Conservation (phyloP, 2,888 invertebrate species). For the Anaspis maculata region DNA sequence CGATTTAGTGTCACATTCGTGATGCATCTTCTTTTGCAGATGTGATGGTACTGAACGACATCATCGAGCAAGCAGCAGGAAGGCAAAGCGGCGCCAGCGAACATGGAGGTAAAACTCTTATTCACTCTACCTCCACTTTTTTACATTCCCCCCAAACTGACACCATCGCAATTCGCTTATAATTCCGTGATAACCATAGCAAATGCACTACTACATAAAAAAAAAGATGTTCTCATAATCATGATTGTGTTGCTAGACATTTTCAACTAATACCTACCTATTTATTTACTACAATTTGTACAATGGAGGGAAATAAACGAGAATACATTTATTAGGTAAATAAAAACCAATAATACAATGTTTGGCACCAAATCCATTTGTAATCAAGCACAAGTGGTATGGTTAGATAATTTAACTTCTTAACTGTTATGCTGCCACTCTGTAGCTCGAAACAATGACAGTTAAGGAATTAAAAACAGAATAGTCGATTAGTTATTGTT, state of each 20-base stretch:
- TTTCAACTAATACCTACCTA: slow-evolving; percentile 28
- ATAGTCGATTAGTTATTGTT: too few species aligned
- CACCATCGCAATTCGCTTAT: slow-evolving; percentile 43
- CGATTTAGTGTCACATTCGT: too few species aligned
- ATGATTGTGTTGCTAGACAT: too few species aligned
- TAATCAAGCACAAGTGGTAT: slow-evolving; percentile 28
- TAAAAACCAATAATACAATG: slow-evolving; percentile 21
- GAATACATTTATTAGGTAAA: slow-evolving; percentile 31
- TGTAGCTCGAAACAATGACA: too few species aligned
- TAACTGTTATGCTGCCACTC: too few species aligned
- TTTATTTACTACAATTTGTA: slow-evolving; percentile 28
- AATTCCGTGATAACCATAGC: too few species aligned
- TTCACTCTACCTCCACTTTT: slow-evolving; percentile 15
- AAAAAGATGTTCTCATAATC: too few species aligned
- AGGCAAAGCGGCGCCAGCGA: slow-evolving; percentile 80
- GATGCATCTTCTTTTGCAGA: too few species aligned
- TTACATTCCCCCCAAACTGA: slow-evolving; percentile 23
- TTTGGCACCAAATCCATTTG: slow-evolving; percentile 23
- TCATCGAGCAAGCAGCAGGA: slow-evolving; percentile 91
- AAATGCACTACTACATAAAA: too few species aligned
- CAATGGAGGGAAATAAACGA: slow-evolving; percentile 30
- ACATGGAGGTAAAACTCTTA: slow-evolving; percentile 64
- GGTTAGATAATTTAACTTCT: too few species aligned
- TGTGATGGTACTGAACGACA: slow-evolving; percentile 94
- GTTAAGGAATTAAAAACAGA: too few species aligned